Conservation (phyloP, 2,113 vertebrate species). For the Siniperca knerii region DNA sequence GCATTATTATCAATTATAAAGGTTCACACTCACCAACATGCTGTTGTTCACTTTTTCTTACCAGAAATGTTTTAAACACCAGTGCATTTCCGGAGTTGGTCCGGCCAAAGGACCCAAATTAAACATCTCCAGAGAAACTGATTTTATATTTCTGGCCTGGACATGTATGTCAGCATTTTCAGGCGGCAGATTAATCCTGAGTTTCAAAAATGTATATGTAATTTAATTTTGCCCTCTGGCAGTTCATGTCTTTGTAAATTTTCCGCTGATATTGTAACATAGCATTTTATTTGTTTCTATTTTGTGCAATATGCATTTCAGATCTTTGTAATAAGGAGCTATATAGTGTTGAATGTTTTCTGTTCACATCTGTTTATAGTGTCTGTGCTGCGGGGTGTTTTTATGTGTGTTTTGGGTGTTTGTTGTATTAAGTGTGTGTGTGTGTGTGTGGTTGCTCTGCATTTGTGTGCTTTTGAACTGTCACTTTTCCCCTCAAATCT, state of each 20-base stretch:
- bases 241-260: neutral
- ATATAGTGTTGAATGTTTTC: neutral
- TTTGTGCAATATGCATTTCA: neutral
- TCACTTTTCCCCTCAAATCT: slow-evolving; percentile 11
- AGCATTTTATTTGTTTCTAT: slow-evolving; percentile 1
- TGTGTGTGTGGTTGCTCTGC: neutral
- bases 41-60: neutral
- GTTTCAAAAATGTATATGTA: slow-evolving; percentile 1
- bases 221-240: neutral
- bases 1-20: neutral
- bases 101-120: neutral
- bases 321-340: neutral
- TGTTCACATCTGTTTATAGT: neutral
- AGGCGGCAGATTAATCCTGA: neutral
- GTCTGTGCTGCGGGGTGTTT: neutral
- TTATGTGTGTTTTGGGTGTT: no score
- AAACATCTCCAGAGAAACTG: neutral
- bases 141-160: neutral
- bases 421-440: neutral
- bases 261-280: neutral
- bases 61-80: neutral
- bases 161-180: neutral
- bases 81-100: neutral
- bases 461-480: slow-evolving; percentile 20
- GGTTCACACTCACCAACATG: neutral